Evolutionary conservation across 2,113 vertebrate species (phyloP).

Genomic region (Etheostoma cragini): DNA sequence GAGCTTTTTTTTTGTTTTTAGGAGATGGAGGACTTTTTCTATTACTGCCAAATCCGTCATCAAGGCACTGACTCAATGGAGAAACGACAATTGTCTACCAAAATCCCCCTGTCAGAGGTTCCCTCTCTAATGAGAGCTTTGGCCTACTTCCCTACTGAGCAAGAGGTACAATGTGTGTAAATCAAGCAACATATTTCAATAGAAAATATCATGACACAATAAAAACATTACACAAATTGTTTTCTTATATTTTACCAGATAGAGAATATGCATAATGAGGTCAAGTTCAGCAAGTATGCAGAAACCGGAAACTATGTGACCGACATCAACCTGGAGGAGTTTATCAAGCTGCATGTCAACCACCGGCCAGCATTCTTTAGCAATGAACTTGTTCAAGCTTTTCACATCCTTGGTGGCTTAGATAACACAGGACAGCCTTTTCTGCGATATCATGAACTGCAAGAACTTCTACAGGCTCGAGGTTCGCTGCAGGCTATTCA

Average conservation of each 20-base stretch:
- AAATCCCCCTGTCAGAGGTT: constrained; percentile 88
- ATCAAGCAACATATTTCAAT: background rate
- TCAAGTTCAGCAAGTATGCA: constrained; percentile 90
- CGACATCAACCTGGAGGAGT: constrained; percentile 88
- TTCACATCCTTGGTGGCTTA: constrained; percentile 84
- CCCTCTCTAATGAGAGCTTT: constrained; percentile 92
- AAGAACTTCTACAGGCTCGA: constrained; percentile 87
- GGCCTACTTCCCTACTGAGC: constrained; percentile 92
- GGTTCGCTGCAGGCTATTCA: constrained; percentile 76
- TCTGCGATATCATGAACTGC: constrained; percentile 86
- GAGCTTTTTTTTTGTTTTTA: constrained; percentile 70
- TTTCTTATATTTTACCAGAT: constrained; percentile 79
- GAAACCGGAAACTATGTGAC: constrained; percentile 88
- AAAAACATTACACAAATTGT: background rate
- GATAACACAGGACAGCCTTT: constrained; percentile 72
- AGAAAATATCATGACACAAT: background rate
- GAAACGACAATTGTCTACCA: constrained; percentile 83
- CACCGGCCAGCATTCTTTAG: constrained; percentile 88
- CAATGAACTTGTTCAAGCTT: constrained; percentile 78
- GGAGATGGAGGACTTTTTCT: constrained; percentile 96
- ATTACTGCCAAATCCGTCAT: constrained; percentile 88
- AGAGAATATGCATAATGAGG: constrained; percentile 92
- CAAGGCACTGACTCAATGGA: constrained; percentile 87
- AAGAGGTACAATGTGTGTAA: constrained; percentile 84
- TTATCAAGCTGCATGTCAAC: constrained; percentile 93